These are phyloP conservation scores for Natrix natrix DNA, from an alignment of 2,797 vertebrate species.

Conservation along the genomic window DNA sequence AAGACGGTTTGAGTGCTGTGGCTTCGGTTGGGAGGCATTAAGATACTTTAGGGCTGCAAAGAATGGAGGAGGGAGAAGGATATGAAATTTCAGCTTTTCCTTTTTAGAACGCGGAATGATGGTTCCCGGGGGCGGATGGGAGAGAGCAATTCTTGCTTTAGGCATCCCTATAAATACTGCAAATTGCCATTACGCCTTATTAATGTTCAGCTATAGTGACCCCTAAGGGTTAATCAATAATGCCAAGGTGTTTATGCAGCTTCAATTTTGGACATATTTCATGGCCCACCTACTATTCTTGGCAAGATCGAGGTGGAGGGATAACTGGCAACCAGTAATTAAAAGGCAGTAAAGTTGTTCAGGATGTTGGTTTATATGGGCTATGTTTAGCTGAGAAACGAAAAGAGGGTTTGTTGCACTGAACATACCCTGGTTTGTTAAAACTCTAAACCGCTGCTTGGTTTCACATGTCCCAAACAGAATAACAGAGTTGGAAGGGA, in stretches of 20 bases:
- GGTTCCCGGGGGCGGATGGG: background rate
- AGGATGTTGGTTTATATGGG: background rate
- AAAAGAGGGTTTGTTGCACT: background rate
- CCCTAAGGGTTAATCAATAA: constrained; percentile 25
- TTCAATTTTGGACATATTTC: background rate
- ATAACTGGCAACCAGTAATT: background rate
- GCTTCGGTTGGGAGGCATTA: constrained; percentile 10
- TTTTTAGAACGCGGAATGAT: background rate
- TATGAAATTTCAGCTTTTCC: constrained; percentile 4
- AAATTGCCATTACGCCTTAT: background rate
- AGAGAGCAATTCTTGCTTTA: constrained; percentile 7
- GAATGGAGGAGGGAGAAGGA: background rate
- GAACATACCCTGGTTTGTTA: background rate
- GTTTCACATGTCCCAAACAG: background rate
- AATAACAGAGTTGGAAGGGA: too few species aligned
- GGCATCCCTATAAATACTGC: background rate
- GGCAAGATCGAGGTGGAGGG: background rate
- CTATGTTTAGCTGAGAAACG: background rate
- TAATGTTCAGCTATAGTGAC: background rate
- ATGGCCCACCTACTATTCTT: background rate
- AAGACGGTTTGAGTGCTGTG: background rate
- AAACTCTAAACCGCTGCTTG: background rate
- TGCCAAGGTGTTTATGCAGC: background rate
- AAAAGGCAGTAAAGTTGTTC: background rate
- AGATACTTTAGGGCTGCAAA: background rate